Base-by-base conservation (phyloP, 2,797 vertebrate genomes). In the Salmo trutta region DNA sequence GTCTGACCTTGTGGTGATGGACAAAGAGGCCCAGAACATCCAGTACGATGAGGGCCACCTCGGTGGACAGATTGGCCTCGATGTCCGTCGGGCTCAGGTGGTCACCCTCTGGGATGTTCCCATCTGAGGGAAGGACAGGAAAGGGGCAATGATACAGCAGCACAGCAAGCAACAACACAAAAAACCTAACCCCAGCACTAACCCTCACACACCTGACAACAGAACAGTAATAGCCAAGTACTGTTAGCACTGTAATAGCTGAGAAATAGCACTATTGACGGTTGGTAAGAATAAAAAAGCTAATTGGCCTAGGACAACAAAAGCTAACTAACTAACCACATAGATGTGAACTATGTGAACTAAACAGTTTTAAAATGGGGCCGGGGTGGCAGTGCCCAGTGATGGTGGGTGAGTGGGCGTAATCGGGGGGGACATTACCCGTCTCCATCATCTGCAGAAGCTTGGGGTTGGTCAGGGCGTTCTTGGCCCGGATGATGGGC, bases 401-500 rank as follows among this genome's bases (percentile, higher is more conserved):
- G 6, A 31, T 68, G 29, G 5, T 14, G 27, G 41, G 41, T 71
- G 70, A 64, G 65, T 52, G 74, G 80, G 59, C 66, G 41, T 74
- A 33, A 65, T 51, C 68, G 64, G 82, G 83, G 92, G 89, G 76
- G 79, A 0, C 64, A 29, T 70, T 81, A 93, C 93, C 96, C 66
- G 93, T 95, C 74, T 99, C 98, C 93, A 99, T 96, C 95, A 99
- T 96, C 88, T 99, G 97, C 80, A 99, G 89, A 75, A 99, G 95
- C 86, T 98, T 99, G 66, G 98, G 97, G 86, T 98, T 98, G 79
- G 96, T 96, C 81, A 99, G 95, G 71, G 97, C 96, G 77, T 99
- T 99, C 94, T 99, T 99, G 76, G 95, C 93, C 85, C 97, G 94
- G 83, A 99, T 98, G 92, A 98, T 98, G 73, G 98, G 98, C 91